A percentile compares a stretch with the other conserved stretches of the same genome.
These are phyloP conservation scores for Agrypnia vestita DNA, from an alignment of 1,140 invertebrate species.

Conservation along the genomic window DNA sequence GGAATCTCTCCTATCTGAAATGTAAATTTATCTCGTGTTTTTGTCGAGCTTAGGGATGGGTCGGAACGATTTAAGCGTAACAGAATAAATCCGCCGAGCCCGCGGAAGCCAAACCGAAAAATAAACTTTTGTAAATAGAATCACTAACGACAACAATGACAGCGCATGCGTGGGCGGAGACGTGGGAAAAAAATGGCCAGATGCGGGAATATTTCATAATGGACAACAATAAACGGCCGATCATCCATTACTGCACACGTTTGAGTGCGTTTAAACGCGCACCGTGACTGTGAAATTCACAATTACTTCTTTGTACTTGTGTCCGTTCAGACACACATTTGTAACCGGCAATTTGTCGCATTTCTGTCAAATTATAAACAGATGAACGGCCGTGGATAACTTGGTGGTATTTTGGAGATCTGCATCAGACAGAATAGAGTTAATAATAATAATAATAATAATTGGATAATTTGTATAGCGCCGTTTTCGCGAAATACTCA, in stretches of 20 bases:
- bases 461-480: too few species aligned
- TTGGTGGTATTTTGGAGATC: too few species aligned
- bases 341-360: constrained; percentile 57
- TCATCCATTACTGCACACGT: constrained; percentile 47
- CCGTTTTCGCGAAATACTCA: too few species aligned
- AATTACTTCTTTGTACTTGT: constrained; percentile 40
- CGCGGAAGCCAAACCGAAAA: constrained; percentile 24
- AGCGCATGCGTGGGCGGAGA: constrained; percentile 39
- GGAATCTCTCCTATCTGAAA: neutral
- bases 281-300: constrained; percentile 54
- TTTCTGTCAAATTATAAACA: constrained; percentile 59
- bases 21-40: constrained; percentile 9
- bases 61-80: constrained; percentile 14
- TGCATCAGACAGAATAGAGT: too few species aligned
- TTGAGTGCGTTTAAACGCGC: constrained; percentile 41
- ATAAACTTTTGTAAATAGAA: constrained; percentile 39
- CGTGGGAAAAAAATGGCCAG: constrained; percentile 39
- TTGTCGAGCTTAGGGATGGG: neutral
- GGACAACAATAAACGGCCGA: constrained; percentile 45
- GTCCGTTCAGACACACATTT: constrained; percentile 18
- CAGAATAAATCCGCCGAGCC: neutral
- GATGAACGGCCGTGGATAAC: constrained; percentile 21
- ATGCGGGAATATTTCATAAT: constrained; percentile 42
- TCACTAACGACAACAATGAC: constrained; percentile 33
- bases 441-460: too few species aligned